Conservation (phyloP, 2,113 vertebrate genomes). For the Hemiscyllium ocellatum region DNA sequence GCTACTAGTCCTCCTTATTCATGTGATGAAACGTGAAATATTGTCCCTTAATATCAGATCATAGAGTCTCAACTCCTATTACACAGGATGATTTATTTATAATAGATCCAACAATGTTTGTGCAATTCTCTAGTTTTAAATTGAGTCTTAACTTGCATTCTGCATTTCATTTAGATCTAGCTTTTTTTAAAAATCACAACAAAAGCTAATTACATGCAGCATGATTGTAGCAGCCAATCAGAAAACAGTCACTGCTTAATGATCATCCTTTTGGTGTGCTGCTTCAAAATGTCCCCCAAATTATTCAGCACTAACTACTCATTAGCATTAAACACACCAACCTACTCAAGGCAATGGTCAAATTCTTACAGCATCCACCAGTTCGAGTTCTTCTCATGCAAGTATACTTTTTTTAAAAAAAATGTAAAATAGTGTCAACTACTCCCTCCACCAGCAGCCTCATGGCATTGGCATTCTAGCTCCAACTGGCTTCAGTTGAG, state of each 20-base stretch:
- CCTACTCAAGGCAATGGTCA: neutral
- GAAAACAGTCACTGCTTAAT: neutral
- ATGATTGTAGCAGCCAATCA: neutral
- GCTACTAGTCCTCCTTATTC: neutral
- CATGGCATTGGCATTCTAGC: neutral
- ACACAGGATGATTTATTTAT: slow-evolving; percentile 25
- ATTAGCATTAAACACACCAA: neutral
- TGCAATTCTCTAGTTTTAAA: neutral
- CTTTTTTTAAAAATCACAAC: slow-evolving; percentile 23
- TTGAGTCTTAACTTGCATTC: neutral
- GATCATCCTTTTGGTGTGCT: slow-evolving; percentile 12
- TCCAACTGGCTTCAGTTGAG: neutral
- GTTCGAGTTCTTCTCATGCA: neutral
- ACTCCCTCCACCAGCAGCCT: neutral
- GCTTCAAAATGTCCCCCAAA: neutral
- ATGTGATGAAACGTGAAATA: neutral
- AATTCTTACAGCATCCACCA: neutral
- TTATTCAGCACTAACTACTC: neutral
- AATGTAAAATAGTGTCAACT: neutral
- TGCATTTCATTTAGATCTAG: neutral
- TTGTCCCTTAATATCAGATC: slow-evolving; percentile 5
- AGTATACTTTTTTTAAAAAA: neutral
- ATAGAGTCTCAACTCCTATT: slow-evolving; percentile 7
- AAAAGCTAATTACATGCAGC: slow-evolving; percentile 8
- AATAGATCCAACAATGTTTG: slow-evolving; percentile 13